Conservation (phyloP, 2,113 vertebrate species). For the Micronycteris hirsuta region DNA sequence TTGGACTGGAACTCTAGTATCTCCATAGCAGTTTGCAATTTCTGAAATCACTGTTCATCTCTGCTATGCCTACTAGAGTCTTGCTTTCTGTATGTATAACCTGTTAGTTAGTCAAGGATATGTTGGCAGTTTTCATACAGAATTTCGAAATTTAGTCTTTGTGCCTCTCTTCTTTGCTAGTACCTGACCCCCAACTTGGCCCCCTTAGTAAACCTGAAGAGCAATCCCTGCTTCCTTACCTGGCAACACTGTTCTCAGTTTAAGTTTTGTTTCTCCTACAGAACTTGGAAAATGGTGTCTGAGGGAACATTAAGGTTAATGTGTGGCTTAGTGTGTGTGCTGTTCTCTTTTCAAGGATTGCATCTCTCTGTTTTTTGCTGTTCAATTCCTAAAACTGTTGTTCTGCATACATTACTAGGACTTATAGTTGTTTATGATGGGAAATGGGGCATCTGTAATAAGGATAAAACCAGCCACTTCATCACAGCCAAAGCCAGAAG, state of each 20-base stretch:
- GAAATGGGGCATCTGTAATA: background rate
- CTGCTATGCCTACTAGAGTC: background rate
- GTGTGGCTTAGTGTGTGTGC: background rate
- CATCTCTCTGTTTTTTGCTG: background rate
- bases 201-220: background rate
- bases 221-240: background rate
- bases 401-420: background rate
- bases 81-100: background rate
- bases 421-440: background rate
- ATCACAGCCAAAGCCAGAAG: background rate
- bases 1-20: background rate
- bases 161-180: background rate
- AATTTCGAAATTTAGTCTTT: background rate
- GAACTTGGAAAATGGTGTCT: background rate
- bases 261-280: background rate
- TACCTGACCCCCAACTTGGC: background rate
- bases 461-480: background rate
- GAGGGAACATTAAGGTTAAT: background rate
- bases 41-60: background rate
- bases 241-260: background rate
- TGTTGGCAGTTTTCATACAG: background rate
- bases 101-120: background rate
- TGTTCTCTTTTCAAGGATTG: background rate
- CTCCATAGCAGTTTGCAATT: background rate
- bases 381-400: background rate